Base-by-base conservation (phyloP, 2,113 vertebrate genomes). In the Apaloderma vittatum region DNA sequence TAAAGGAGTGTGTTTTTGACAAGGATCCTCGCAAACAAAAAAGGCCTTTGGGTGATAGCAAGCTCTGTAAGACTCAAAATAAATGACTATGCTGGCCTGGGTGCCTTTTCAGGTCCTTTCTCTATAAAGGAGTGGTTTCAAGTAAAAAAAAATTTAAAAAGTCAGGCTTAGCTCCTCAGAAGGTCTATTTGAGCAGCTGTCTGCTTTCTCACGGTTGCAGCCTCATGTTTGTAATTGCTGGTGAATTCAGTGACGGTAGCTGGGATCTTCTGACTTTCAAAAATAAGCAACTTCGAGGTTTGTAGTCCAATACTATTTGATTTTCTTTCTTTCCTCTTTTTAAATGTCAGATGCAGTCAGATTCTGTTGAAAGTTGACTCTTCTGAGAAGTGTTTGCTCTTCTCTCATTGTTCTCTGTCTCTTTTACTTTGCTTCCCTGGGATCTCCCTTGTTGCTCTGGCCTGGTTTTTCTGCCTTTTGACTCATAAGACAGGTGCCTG, bases 111-210 rank as follows among this genome's bases (percentile, higher is more conserved):
- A 59, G 26, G 58, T 74, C 30, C 18, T 65, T 95, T 86, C 20
- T 81, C 20, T 67, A 20, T 67, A 68, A 86, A 94, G 72, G 26
- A 12, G 15, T 32, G 23, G 66, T 62, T 87, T 63, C 11, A 63
- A 81, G 40, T 77, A 2, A 62, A 84, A 63, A 81, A 79, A 24
- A 67, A 86, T n/a, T n/a, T n/a, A 45, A 80, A 86, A 34, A 3
- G 78, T 9, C 51, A 22, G 36, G 20, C 32, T 26, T 45, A 23
- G 52, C 49, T 90, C 92, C 89, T 73, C 74, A 74, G 19, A 40
- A 84, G 61, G 78, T 71, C 85, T 94, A 21, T 95, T 90, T 95
- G 88, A 94, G 78, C 81, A 96, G 92, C 92, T 96, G 88, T 67
- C 58, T 81, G 24, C 80, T 85, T 92, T 92, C 85, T 95, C 78